phyloP scores from a whole-genome alignment of 2,113 vertebrate species.

The Promerops cafer region DNA sequence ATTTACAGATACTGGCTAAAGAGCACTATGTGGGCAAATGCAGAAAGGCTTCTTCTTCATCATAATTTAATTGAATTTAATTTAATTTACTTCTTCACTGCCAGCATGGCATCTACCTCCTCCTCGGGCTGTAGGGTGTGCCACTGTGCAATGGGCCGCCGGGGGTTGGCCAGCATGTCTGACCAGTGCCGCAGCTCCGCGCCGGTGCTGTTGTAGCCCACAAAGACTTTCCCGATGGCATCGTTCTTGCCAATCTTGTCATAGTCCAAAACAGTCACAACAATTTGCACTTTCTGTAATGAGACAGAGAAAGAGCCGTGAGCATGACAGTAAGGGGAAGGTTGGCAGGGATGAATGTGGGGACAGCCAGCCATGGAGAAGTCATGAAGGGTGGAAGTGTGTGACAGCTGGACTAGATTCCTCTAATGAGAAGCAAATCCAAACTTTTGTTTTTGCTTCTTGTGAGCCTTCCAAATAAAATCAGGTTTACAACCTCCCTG shows the following conservation, averaged over 20 bases:
- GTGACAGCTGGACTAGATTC: not conserved
- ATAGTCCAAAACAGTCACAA: conserved; percentile 99
- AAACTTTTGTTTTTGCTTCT: not conserved
- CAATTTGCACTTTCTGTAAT: conserved; percentile 96
- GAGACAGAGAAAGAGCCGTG: not conserved
- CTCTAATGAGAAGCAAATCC: not conserved
- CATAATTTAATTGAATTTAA: conserved; percentile 40
- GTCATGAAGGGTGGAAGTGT: not conserved
- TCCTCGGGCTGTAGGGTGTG: conserved; percentile 94
- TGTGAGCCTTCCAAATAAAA: not conserved
- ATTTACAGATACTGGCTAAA: conserved; percentile 99
- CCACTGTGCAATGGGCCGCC: conserved; percentile 98
- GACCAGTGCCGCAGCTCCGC: conserved; percentile 98
- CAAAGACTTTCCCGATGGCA: conserved; percentile 98
- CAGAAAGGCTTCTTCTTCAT: conserved; percentile 82
- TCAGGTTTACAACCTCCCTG: not conserved
- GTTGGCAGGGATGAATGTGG: not conserved
- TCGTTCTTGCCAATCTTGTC: conserved; percentile 99
- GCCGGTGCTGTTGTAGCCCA: conserved; percentile 96
- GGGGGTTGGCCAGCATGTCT: conserved; percentile 97
- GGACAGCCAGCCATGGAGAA: not conserved
- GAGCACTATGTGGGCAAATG: conserved; percentile 90
- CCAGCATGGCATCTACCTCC: conserved; percentile 95
- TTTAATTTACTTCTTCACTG: conserved; percentile 89
- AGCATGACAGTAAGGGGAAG: not conserved